These are phyloP conservation scores for Nematopogon swammerdamellus DNA, from an alignment of 2,888 invertebrate genomes.

Conservation along the genomic window DNA sequence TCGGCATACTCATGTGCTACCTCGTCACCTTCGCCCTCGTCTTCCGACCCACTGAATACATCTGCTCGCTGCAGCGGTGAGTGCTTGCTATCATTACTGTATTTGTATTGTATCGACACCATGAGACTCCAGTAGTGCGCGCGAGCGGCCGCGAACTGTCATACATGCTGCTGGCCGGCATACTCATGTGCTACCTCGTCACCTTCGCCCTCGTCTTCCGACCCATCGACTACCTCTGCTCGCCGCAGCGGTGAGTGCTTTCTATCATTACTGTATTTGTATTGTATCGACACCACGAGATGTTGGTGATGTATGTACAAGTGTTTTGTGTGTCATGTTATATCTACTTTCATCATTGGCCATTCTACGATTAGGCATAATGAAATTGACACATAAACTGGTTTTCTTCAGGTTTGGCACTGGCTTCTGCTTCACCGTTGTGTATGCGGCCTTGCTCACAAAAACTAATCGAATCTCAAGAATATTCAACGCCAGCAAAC, in stretches of 20 bases:
- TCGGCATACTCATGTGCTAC: conserved; percentile 87
- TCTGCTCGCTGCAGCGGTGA: conserved; percentile 86
- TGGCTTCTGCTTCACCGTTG: conserved; percentile 93
- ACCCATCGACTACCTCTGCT: conserved; percentile 83
- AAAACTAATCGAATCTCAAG: conserved; percentile 96
- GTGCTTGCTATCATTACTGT: too few relatives aligned
- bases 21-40: conserved; percentile 90
- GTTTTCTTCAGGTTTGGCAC: conserved; percentile 69
- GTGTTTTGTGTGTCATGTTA: too few relatives aligned
- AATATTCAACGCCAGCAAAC: conserved; percentile 93
- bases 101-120: too few relatives aligned
- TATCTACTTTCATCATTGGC: neutral
- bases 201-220: conserved; percentile 88
- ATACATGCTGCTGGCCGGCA: conserved; percentile 86
- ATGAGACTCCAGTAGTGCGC: conserved; percentile 93
- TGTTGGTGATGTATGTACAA: neutral
- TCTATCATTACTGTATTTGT: too few relatives aligned
- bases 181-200: conserved; percentile 86
- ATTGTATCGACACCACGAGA: too few relatives aligned
- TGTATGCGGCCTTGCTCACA: conserved; percentile 93
- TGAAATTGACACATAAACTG: too few relatives aligned
- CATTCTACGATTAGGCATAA: too few relatives aligned
- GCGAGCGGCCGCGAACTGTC: conserved; percentile 89
- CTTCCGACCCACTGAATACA: conserved; percentile 77
- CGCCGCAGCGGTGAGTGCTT: conserved; percentile 79